These are phyloP conservation scores for Ichneumoninae sp. DNA, from an alignment of 2,888 invertebrate species.

Conservation along the genomic window DNA sequence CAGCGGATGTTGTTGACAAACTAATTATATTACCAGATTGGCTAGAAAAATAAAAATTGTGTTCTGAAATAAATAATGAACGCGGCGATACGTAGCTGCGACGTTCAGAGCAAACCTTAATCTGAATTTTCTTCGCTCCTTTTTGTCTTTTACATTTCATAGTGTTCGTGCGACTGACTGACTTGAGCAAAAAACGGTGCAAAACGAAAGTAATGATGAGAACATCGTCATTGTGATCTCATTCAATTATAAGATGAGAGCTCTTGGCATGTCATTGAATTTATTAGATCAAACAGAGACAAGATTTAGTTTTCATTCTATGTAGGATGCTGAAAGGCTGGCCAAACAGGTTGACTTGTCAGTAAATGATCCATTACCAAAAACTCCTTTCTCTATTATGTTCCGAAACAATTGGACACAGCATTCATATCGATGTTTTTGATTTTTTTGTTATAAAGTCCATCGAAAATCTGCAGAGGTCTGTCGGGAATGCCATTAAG, in stretches of 20 bases:
- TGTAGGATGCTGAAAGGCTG: conserved; percentile 9
- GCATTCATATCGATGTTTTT: conserved; percentile 84
- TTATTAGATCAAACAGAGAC: background rate
- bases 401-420: conserved; percentile 82
- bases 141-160: too few relatives aligned
- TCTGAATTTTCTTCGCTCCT: too few relatives aligned
- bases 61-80: background rate
- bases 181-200: conserved; percentile 7
- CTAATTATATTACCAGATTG: background rate
- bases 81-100: too few relatives aligned
- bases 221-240: conserved; percentile 61
- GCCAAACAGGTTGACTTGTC: conserved; percentile 82
- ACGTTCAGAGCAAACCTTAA: too few relatives aligned
- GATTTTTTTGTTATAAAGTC: too few relatives aligned
- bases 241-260: conserved; percentile 61
- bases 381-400: conserved; percentile 80
- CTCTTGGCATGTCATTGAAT: conserved; percentile 38
- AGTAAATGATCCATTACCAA: conserved; percentile 77
- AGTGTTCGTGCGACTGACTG: conserved; percentile 4
- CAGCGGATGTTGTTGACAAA: background rate
- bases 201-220: conserved; percentile 50
- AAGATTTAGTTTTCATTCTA: conserved; percentile 74
- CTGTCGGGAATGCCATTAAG: too few relatives aligned
- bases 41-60: background rate
- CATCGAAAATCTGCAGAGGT: conserved; percentile 76